These are phyloP conservation scores for Holothuria glaberrima DNA, from an alignment of 35 echinoderm and acorn worm genomes.

Conservation along the genomic window DNA sequence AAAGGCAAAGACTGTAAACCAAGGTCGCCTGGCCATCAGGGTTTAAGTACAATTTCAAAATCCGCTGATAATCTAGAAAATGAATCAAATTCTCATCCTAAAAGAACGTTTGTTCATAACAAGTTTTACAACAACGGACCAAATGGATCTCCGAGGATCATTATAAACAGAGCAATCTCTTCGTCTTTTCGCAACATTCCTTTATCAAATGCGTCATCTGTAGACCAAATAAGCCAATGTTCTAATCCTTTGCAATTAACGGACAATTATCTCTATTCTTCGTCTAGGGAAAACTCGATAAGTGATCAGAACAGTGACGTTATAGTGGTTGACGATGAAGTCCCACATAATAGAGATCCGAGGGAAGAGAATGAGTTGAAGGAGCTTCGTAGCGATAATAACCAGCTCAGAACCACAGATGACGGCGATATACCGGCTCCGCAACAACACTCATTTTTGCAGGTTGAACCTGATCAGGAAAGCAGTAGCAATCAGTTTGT, in stretches of 20 bases:
- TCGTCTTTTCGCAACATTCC: conserved; percentile 34
- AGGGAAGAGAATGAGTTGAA: not conserved
- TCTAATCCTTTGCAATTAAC: conserved; percentile 39
- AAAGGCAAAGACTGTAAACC: not conserved
- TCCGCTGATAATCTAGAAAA: conserved; percentile 35
- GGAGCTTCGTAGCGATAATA: too few species aligned
- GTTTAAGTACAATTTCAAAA: conserved; percentile 17
- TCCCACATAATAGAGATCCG: not conserved
- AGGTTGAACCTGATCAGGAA: not conserved
- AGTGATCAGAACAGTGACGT: conserved; percentile 28
- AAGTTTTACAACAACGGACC: conserved; percentile 15
- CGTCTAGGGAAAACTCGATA: conserved; percentile 31
- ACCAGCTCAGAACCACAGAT: not conserved
- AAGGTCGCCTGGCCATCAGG: not conserved
- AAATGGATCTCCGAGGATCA: conserved; percentile 49
- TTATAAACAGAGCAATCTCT: conserved; percentile 30
- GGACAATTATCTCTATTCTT: conserved; percentile 38
- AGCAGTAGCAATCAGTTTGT: not conserved
- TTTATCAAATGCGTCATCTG: conserved; percentile 11
- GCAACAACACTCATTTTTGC: not conserved
- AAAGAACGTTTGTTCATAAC: not conserved
- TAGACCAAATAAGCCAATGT: conserved; percentile 21
- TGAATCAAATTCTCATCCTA: not conserved
- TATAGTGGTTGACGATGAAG: not conserved
- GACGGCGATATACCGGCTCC: not conserved